Evolutionary conservation across 2,888 invertebrate genomes (phyloP), one percentile per base, ranked within the genome.

Genomic region (Macropis europaea): DNA sequence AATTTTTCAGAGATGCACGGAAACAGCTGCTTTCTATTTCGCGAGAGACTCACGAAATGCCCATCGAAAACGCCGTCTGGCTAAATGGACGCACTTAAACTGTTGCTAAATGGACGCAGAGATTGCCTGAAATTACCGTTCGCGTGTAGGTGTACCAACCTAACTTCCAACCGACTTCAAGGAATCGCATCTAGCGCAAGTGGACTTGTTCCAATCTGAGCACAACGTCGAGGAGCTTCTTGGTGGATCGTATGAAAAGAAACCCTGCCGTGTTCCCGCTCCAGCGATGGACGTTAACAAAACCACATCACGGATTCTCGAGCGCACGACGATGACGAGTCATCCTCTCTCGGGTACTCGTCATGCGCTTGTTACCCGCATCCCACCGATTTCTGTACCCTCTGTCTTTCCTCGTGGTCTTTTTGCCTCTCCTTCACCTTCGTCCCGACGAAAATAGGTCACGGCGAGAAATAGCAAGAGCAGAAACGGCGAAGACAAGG

Each of bases 381-480:
- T 48, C 24, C 2, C 13, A 42, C 47, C 2, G 48, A 47, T 53
- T 43, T 15, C 7, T 9, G 28, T 1, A 1, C 6, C 13, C 15
- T 30, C 11, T 17, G 17, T 24, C 17, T n/a, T 22, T 52, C 2
- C 22, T 30, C 2, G 43, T 22, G 43, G 3, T 43, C 43, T n/a
- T 30, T 24, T 34, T 22, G 7, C 28, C 22, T 34, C 17, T 34
- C 17, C 7, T 50, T 24, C 13, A 43, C 24, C 34, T 43, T 36
- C 6, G 15, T 17, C 36, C 9, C 15, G 1, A 0, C 22, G 50
- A 69, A n/a, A 69, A 69, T 69, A 42, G 69, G 69, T 69, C 52
- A 68, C 38, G 53, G 62, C 24, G 64, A 47, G 43, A 28, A 36
- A 24, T 28, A 52, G 32, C n/a, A 53, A 57, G 52, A 30, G 32